Evolutionary conservation across 2,888 invertebrate genomes (phyloP).

Genomic region (Leptopilina drosophilae): DNA sequence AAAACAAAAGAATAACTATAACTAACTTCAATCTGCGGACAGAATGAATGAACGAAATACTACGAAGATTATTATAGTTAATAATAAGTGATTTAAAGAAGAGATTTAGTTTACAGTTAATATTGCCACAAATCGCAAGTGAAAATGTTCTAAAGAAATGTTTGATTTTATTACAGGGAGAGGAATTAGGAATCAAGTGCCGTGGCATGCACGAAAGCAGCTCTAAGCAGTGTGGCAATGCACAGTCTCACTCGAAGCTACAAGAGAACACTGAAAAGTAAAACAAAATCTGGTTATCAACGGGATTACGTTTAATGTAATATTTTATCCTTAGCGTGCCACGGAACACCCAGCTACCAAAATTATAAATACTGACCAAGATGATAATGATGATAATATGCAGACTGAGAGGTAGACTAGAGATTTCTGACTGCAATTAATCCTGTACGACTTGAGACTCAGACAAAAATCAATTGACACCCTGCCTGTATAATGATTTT

Average conservation of each 20-base stretch:
- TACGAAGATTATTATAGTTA: no score
- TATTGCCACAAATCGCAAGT: no score
- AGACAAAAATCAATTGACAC: slow-evolving; percentile 15
- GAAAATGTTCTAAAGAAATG: no score
- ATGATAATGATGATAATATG: slow-evolving; percentile 43
- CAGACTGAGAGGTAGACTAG: slow-evolving; percentile 62
- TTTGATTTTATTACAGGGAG: slow-evolving; percentile 65
- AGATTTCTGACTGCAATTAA: slow-evolving; percentile 49
- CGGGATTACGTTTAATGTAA: slow-evolving; percentile 69
- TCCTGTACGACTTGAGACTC: slow-evolving; percentile 10
- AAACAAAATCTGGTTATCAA: slow-evolving; percentile 61
- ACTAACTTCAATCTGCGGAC: no score
- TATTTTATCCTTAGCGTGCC: slow-evolving; percentile 63
- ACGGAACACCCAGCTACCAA: slow-evolving; percentile 63
- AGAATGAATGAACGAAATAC: no score
- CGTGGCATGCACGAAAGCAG: slow-evolving; percentile 76
- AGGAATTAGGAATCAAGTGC: slow-evolving; percentile 76
- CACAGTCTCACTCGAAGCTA: slow-evolving; percentile 75
- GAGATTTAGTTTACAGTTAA: no score
- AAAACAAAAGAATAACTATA: no score
- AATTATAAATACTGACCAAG: slow-evolving; percentile 55
- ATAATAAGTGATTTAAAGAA: no score
- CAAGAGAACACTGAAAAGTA: slow-evolving; percentile 71
- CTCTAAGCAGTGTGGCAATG: slow-evolving; percentile 72
- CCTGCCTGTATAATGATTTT: neutral